phyloP scores from a whole-genome alignment of 2,113 vertebrate genomes.

The Chinchilla lanigera region DNA sequence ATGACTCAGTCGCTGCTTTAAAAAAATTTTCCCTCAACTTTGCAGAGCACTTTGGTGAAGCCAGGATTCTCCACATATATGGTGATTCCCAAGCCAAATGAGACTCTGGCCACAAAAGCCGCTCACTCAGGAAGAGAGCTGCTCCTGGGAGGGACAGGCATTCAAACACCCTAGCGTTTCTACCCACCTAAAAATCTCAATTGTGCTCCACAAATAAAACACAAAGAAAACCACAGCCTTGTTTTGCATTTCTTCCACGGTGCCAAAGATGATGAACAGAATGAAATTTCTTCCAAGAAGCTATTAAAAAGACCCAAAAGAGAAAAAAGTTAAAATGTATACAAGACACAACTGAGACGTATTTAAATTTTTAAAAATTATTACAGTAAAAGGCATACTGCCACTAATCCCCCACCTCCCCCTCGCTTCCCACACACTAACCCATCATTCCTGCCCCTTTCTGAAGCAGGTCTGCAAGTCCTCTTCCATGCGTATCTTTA shows the following conservation, averaged over 20 bases:
- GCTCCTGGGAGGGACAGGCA: background rate
- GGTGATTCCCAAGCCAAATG: constrained; percentile 18
- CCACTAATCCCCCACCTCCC: background rate
- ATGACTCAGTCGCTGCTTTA: background rate
- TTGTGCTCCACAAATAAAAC: constrained; percentile 94
- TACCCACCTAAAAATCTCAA: constrained; percentile 94
- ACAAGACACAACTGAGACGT: background rate
- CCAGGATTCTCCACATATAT: background rate
- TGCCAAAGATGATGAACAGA: constrained; percentile 95
- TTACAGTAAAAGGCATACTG: background rate
- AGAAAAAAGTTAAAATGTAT: constrained; percentile 31
- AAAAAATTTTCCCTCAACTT: background rate
- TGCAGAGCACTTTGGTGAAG: background rate
- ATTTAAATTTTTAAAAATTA: background rate
- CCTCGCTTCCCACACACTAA: background rate
- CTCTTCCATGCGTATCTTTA: background rate
- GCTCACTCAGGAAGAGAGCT: background rate
- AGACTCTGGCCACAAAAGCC: background rate
- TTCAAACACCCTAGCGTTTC: background rate
- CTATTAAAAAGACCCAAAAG: constrained; percentile 83
- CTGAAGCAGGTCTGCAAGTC: background rate
- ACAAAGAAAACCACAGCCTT: constrained; percentile 95
- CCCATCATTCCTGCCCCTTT: background rate
- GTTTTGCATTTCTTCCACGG: constrained; percentile 94
- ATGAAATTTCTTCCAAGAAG: constrained; percentile 94